Conservation (phyloP, 2,113 vertebrate species). For the Xenotilapia caudafasciata region DNA sequence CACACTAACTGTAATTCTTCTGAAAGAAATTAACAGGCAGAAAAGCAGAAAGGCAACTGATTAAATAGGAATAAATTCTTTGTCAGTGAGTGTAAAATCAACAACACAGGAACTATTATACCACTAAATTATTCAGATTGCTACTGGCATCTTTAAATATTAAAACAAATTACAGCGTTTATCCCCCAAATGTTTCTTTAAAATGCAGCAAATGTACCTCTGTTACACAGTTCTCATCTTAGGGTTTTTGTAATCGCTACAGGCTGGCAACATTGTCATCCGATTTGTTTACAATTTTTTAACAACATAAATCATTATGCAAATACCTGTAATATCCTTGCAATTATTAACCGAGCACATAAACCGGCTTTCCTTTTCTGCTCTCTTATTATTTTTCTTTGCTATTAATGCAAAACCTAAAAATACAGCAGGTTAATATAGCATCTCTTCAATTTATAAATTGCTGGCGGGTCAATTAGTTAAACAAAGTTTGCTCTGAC, state of each 20-base stretch:
- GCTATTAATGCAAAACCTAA: not conserved
- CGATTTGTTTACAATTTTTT: not conserved
- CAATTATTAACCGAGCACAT: not conserved
- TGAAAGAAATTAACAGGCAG: not conserved
- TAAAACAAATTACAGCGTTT: slow-evolving; percentile 1
- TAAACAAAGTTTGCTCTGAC: not conserved
- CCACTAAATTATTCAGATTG: slow-evolving; percentile 11
- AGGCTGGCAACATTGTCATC: not conserved
- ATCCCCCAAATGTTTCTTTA: not conserved
- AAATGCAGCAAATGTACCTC: not conserved
- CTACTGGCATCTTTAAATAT: slow-evolving; percentile 18
- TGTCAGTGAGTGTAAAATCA: not conserved
- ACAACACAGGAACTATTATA: not conserved
- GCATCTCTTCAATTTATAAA: not conserved
- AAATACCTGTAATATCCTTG: not conserved
- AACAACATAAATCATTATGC: not conserved
- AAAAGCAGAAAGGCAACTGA: not conserved
- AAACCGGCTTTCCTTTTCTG: not conserved
- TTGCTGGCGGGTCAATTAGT: not conserved
- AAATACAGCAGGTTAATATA: not conserved
- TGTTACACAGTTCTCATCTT: not conserved
- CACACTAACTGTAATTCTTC: not conserved
- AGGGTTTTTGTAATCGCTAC: not conserved
- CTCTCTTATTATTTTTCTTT: not conserved
- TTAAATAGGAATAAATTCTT: not conserved